Conservation (phyloP, 2,888 invertebrate species). For the Adela reaumurella region DNA sequence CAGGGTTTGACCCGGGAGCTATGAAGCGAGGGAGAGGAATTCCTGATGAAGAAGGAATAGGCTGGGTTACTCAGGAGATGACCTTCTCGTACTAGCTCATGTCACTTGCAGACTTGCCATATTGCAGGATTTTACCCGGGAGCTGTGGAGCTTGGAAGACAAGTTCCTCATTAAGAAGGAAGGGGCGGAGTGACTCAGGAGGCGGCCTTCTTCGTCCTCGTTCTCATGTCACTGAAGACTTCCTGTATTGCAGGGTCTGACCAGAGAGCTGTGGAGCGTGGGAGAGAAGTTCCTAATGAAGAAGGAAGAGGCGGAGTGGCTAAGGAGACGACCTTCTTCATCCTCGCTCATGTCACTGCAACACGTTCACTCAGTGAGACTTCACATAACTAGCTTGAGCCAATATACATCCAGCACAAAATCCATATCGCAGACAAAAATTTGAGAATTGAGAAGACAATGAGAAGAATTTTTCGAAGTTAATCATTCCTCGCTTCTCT, state of each 20-base stretch:
- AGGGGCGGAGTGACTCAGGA: constrained; percentile 48
- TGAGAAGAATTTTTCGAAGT: no score
- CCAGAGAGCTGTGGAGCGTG: constrained; percentile 58
- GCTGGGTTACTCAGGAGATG: constrained; percentile 46
- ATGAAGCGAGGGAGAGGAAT: constrained; percentile 61
- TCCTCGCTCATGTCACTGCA: constrained; percentile 46
- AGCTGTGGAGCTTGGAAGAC: constrained; percentile 61
- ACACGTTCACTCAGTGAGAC: constrained; percentile 36
- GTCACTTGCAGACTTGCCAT: constrained; percentile 47
- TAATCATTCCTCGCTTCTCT: no score
- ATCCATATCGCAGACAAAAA: no score
- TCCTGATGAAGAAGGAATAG: constrained; percentile 54
- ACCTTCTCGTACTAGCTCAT: constrained; percentile 38
- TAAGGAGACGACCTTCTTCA: constrained; percentile 32
- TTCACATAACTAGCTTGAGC: no score
- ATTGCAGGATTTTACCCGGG: constrained; percentile 39
- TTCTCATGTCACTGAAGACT: constrained; percentile 43
- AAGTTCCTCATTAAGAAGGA: constrained; percentile 55
- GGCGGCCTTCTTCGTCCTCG: constrained; percentile 34
- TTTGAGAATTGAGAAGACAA: no score
- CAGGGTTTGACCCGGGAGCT: constrained; percentile 46
- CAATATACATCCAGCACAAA: no score
- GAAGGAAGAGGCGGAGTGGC: constrained; percentile 54
- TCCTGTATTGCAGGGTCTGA: constrained; percentile 33
- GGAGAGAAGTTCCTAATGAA: constrained; percentile 58